Percentiles rank a stretch among this genome's conserved stretches.
Conservation (phyloP, 2,888 invertebrate species). For the Timandra comae region DNA sequence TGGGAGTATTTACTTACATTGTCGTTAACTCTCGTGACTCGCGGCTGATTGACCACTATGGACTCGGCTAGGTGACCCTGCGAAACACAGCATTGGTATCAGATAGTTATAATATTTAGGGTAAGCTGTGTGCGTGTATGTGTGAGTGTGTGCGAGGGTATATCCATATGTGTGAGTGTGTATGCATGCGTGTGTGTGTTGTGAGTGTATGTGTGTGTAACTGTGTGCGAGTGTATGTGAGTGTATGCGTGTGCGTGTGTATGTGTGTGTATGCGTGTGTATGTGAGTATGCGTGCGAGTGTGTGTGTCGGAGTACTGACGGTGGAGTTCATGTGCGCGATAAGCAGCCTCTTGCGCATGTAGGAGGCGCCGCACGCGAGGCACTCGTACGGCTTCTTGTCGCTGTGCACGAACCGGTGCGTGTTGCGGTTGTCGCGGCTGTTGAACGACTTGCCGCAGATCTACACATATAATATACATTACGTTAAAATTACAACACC, state of each 20-base stretch:
- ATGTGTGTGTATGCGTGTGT: not conserved
- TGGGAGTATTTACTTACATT: slow-evolving; percentile 35
- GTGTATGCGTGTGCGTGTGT: not conserved
- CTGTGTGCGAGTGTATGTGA: too few relatives aligned
- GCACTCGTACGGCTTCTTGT: slow-evolving; percentile 92
- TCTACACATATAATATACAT: too few relatives aligned
- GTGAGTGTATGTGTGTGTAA: too few relatives aligned
- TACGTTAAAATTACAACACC: too few relatives aligned
- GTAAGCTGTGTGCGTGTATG: not conserved
- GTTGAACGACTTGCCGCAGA: slow-evolving; percentile 90
- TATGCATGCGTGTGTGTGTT: too few relatives aligned
- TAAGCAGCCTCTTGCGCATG: slow-evolving; percentile 87
- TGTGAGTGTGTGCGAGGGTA: too few relatives aligned
- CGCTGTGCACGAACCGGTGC: slow-evolving; percentile 89
- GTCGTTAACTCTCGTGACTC: slow-evolving; percentile 70
- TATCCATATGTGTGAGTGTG: too few relatives aligned
- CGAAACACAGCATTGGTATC: not conserved
- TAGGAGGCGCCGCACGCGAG: slow-evolving; percentile 87
- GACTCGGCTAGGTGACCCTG: slow-evolving; percentile 86
- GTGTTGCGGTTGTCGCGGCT: slow-evolving; percentile 90
- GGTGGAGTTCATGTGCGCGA: slow-evolving; percentile 84
- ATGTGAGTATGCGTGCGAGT: not conserved
- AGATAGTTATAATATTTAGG: not conserved
- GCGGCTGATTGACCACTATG: slow-evolving; percentile 89
- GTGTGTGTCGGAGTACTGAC: slow-evolving; percentile 49